Evolutionary conservation across 2,797 vertebrate species (phyloP).

Genomic region (Muraenolepis orangiensis): DNA sequence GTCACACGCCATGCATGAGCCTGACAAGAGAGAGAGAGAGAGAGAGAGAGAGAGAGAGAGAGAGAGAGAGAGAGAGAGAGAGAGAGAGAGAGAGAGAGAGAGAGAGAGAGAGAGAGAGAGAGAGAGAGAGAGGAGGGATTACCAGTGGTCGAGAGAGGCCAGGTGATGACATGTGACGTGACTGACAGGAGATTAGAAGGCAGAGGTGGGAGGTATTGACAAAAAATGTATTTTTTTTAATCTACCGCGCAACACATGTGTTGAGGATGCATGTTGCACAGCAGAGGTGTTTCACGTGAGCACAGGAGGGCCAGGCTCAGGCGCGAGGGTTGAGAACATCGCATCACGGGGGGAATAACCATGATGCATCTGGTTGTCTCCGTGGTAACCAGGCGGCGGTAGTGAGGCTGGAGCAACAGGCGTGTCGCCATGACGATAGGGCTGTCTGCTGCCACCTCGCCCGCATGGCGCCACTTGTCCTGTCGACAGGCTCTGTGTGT

Average conservation of each 20-base stretch:
- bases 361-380: not conserved
- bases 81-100: not conserved
- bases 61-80: not conserved
- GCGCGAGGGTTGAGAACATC: not conserved
- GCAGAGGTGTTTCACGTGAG: not conserved
- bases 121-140: constrained; percentile 32
- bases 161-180: constrained; percentile 56
- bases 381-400: constrained; percentile 28
- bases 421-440: constrained; percentile 54
- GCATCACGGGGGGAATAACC: not conserved
- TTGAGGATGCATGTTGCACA: no score
- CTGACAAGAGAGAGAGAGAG: no score
- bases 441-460: constrained; percentile 45
- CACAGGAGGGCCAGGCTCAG: not conserved
- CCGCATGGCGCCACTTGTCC: constrained; percentile 63
- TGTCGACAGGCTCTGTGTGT: constrained; percentile 29
- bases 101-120: not conserved
- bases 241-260: not conserved
- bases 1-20: no score
- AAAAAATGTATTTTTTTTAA: not conserved
- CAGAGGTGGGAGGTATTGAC: not conserved
- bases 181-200: constrained; percentile 9
- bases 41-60: no score
- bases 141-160: constrained; percentile 35
- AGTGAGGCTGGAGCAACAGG: constrained; percentile 50